Conservation (phyloP, 2,797 vertebrate species). For the Erethizon dorsatum region DNA sequence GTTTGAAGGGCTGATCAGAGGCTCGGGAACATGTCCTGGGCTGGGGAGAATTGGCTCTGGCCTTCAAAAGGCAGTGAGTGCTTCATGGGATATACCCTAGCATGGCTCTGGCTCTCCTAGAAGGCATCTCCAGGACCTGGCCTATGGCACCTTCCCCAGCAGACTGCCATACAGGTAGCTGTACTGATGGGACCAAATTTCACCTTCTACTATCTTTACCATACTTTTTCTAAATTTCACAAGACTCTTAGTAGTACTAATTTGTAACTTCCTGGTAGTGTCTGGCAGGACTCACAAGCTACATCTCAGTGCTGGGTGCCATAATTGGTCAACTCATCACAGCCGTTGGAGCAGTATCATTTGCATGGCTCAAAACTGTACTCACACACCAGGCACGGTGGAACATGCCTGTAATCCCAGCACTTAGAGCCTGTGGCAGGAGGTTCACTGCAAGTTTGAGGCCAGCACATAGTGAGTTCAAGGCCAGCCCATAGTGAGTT, state of each 20-base stretch:
- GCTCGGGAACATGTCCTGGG: background rate
- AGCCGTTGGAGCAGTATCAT: background rate
- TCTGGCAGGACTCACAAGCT: background rate
- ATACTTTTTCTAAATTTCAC: background rate
- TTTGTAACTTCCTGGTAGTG: background rate
- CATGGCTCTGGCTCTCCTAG: background rate
- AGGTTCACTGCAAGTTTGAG: background rate
- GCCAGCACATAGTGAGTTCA: background rate
- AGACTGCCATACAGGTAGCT: background rate
- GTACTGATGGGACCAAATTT: background rate
- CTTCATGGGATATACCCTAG: background rate
- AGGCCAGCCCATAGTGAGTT: background rate
- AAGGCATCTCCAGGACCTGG: background rate
- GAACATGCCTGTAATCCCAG: background rate
- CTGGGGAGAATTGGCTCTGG: background rate
- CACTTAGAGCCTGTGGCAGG: background rate
- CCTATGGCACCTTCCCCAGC: background rate
- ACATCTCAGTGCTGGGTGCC: background rate
- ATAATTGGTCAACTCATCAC: background rate
- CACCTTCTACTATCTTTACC: background rate
- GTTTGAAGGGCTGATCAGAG: background rate
- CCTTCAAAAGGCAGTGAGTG: background rate
- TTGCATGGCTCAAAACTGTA: background rate
- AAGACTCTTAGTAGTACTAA: background rate
- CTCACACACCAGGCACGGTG: background rate